Base-by-base conservation (phyloP, 1,140 invertebrate genomes). In the Bombus terrestris region DNA sequence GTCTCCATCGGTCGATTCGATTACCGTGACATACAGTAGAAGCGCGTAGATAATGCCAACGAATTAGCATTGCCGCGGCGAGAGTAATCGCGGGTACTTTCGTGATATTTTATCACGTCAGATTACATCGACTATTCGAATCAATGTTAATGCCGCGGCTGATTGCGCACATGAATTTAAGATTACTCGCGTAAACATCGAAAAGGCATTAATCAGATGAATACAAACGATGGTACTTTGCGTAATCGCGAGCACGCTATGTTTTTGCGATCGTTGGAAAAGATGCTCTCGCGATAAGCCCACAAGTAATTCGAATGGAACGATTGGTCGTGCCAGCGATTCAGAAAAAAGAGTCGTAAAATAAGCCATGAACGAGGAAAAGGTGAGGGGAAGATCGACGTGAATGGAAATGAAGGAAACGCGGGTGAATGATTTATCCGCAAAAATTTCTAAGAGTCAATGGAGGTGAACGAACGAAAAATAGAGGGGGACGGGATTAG, bases 241-340 rank as follows among this genome's bases (percentile, higher is more conserved):
- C 32, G 32, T 18, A 18, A 68, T 35, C 15, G 32, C 64, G 8
- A 18, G 13, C 3, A 8, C 3, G 41, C 22, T n/a, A n/a, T 5
- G 62, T 32, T 32, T 15, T 64, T 13, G 13, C 62, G 62, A 18
- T 64, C n/a, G n/a, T 15, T 32, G n/a, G 62, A 66, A 32, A 15
- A 66, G n/a, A 15, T 18, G 22, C 8, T 22, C 32, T 8, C 84
- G 88, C 87, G 84, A 91, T 76, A 90, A 90, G 89, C 87, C 72
- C 59, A 18, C 13, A 9, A 57, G 22, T 59, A 62, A 74, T 25
- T 35, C 35, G 64, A 35, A 32, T n/a, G 35, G n/a, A 39, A 81
- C 74, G 41, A 53, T 74, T 47, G 35, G 28, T 43, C n/a, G 75
- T 43, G 47, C 62, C 37, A n/a, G n/a, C 37, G 68, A 53, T 35